Conservation (phyloP, 2,797 vertebrate species). For the Syndactyla subalaris region DNA sequence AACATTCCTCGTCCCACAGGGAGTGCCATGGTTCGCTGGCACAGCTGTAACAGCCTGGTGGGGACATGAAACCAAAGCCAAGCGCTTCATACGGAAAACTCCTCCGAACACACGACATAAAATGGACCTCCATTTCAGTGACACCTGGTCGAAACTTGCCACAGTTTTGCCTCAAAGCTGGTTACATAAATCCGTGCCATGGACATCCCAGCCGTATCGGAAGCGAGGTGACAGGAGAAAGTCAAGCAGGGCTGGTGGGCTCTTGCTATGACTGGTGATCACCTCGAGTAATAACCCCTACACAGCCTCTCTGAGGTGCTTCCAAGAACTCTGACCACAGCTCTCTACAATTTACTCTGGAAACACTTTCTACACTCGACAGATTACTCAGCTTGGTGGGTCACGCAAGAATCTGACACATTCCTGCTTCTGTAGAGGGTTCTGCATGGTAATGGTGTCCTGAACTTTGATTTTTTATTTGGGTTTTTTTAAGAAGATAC, state of each 20-base stretch:
- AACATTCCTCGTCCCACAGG: constrained; percentile 96
- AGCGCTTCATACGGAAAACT: background rate
- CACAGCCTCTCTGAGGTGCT: background rate
- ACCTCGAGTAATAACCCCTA: background rate
- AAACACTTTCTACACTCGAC: constrained; percentile 43
- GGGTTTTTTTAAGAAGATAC: background rate
- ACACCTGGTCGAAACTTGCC: background rate
- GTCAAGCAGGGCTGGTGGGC: background rate
- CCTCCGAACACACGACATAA: background rate
- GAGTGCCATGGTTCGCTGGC: constrained; percentile 96
- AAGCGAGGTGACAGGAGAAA: background rate
- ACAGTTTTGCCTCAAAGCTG: background rate
- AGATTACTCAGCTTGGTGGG: constrained; percentile 53
- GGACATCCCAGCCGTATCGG: background rate
- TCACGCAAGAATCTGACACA: background rate
- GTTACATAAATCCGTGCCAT: background rate
- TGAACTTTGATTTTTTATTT: background rate
- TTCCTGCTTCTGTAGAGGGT: background rate
- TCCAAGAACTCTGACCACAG: constrained; percentile 44
- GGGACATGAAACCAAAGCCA: background rate
- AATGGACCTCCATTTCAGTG: background rate
- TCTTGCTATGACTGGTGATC: constrained; percentile 38
- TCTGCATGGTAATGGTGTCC: background rate
- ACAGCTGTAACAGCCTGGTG: constrained; percentile 86
- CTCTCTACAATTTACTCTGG: constrained; percentile 38